These are phyloP conservation scores for Archips crataeganus DNA, from an alignment of 2,888 invertebrate species.

Conservation along the genomic window DNA sequence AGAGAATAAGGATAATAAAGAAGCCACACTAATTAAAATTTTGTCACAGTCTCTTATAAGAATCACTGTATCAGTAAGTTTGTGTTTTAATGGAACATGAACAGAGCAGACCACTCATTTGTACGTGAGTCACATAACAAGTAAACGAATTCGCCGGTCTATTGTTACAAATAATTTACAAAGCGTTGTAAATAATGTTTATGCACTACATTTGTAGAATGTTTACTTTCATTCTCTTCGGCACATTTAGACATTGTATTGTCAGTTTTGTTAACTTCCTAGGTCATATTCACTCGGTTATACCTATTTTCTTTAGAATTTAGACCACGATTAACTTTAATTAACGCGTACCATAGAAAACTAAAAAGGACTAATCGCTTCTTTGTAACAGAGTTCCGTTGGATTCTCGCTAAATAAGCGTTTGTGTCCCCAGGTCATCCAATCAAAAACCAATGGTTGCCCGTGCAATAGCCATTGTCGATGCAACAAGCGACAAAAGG, in stretches of 20 bases:
- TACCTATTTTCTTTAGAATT: not conserved
- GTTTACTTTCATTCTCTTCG: slow-evolving; percentile 2
- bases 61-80: not conserved
- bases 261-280: not conserved
- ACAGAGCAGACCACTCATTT: slow-evolving; percentile 2
- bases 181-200: slow-evolving; percentile 15
- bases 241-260: not conserved
- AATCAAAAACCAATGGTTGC: not conserved
- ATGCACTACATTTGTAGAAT: slow-evolving; percentile 26
- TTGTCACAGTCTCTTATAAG: not conserved
- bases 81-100: slow-evolving; percentile 10
- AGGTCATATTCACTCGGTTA: not conserved
- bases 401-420: not conserved
- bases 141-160: slow-evolving; percentile 15
- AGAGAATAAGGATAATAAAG: not conserved
- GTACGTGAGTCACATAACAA: slow-evolving; percentile 14
- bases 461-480: not conserved
- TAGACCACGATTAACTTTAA: too few relatives aligned
- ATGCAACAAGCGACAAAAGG: not conserved
- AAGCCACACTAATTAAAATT: slow-evolving; percentile 1
- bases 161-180: slow-evolving; percentile 9
- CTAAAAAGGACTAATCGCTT: too few relatives aligned
- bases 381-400: not conserved
- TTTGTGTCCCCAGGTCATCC: not conserved
- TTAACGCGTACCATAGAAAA: too few relatives aligned